Evolutionary conservation across 2,113 vertebrate species (phyloP), one percentile per base, ranked within the genome.

Genomic region (Myotis davidii): DNA sequence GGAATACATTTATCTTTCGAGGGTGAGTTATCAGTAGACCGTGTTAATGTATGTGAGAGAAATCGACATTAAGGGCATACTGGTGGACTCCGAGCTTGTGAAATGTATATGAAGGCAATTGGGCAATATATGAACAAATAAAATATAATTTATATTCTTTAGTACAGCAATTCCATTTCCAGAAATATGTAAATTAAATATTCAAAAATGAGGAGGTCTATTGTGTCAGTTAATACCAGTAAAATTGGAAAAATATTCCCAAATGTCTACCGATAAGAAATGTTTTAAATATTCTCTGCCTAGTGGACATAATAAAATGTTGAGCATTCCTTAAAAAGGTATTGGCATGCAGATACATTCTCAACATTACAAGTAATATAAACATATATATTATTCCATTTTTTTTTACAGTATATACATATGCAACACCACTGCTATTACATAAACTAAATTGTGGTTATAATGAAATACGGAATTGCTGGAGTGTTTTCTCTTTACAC

Each of bases 1-100:
- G 23, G 86, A 74, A 61, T 20, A 2, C 5, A 42, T 32, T 72
- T 67, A 79, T n/a, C 18, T 32, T n/a, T 54, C 56, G 54, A 88
- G 77, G 32, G 6, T 76, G 20, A 72, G 34, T 56, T 77, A 42
- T 9, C 6, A 52, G 21, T n/a, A 25, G 13, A 42, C 4, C 17
- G 8, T 72, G 29, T 10, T 14, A 76, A 9, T 64, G 5, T 37
- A 4, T 23, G 5, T 37, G 9, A 32, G 1, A 83, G 27, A 83
- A 67, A 65, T 39, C 5, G 0, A 1, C 17, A 25, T 14, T 4
- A 21, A 1, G 5, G 13, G 4, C 5, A 0, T 48, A 27, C 13
- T 50, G 72, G 5, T 5, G 6, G 20, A 16, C 9, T 79, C 17
- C 17, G 65, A 29, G 42, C 7, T 54, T 72, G 45, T 14, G 21